A percentile compares a stretch with the other conserved stretches of the same genome.
Evolutionary conservation across 1,140 invertebrate species (phyloP).

Genomic region (Macrobrachium rosenbergii): DNA sequence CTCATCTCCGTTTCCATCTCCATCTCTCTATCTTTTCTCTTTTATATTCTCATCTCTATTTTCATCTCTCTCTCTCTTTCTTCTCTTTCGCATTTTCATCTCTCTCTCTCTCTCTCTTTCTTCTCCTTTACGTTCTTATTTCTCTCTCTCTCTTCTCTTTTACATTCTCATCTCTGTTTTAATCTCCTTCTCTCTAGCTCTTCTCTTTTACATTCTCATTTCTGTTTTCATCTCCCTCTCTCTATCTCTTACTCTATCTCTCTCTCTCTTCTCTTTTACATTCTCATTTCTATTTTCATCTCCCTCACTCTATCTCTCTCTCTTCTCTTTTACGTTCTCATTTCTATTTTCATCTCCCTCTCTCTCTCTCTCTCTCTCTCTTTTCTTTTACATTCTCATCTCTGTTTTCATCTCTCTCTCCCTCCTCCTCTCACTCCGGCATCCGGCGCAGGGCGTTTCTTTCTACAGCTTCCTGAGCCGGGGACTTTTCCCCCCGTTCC

Average conservation of each 20-base stretch:
- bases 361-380: background rate
- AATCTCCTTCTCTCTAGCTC: background rate
- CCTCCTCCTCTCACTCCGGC: background rate
- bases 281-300: background rate
- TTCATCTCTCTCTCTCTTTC: background rate
- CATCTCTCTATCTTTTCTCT: background rate
- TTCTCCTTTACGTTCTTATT: background rate
- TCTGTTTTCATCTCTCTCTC: background rate
- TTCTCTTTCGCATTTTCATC: background rate
- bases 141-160: background rate
- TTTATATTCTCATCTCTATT: background rate
- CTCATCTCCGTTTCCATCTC: background rate
- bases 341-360: background rate
- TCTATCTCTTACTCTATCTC: background rate
- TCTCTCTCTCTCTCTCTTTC: conserved; percentile 5
- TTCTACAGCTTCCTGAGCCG: no score
- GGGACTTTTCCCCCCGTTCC: background rate
- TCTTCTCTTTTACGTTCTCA: background rate
- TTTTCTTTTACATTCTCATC: background rate
- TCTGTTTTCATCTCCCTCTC: background rate
- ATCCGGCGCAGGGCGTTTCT: no score
- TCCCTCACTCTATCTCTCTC: background rate
- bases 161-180: background rate
- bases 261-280: background rate
- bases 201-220: background rate